Evolutionary conservation across 2,888 invertebrate species (phyloP).

Genomic region (Leptinotarsa tumamoca): DNA sequence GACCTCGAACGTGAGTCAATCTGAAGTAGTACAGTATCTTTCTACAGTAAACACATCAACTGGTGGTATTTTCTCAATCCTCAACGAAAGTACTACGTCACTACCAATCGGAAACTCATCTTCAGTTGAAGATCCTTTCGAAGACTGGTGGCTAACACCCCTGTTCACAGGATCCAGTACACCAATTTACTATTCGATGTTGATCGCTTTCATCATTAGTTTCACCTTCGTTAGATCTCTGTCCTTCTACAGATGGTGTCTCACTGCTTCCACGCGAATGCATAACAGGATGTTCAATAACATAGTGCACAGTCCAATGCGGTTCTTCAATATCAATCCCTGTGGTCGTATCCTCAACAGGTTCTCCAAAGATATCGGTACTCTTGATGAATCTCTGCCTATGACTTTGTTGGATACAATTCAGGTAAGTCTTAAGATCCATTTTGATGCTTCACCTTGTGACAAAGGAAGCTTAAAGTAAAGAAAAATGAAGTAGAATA

Average conservation of each 20-base stretch:
- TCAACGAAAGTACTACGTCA: neutral
- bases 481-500: no score
- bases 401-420: conserved; percentile 68
- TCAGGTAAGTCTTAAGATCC: conserved; percentile 54
- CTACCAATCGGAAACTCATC: neutral
- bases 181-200: conserved; percentile 28
- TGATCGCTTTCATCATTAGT: conserved; percentile 25
- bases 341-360: conserved; percentile 76
- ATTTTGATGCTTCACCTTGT: neutral
- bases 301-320: conserved; percentile 74
- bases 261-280: conserved; percentile 69
- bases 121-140: neutral
- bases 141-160: conserved; percentile 32
- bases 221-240: conserved; percentile 67
- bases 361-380: conserved; percentile 79
- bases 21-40: neutral
- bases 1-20: neutral
- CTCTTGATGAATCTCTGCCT: conserved; percentile 70
- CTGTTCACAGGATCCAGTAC: conserved; percentile 27
- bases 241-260: conserved; percentile 69
- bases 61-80: neutral
- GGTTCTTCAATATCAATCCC: conserved; percentile 79
- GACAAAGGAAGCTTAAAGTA: no score
- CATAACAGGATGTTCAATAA: conserved; percentile 70
- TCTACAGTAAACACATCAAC: neutral